Evolutionary conservation across 2,888 invertebrate genomes (phyloP).

Genomic region (Noctua janthe): DNA sequence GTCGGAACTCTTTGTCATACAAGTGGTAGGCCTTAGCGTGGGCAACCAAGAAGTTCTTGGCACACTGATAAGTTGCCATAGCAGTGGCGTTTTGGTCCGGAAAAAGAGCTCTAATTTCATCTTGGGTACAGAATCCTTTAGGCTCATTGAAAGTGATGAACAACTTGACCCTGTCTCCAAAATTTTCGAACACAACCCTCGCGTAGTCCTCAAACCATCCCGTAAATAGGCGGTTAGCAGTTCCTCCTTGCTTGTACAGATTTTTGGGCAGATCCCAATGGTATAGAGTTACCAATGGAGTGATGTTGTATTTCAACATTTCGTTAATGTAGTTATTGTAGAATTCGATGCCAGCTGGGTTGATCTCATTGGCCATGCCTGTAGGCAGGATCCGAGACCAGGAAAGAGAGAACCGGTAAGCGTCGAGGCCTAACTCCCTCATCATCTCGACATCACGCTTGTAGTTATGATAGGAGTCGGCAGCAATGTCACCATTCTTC

Average conservation of each 20-base stretch:
- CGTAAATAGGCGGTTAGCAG: conserved; percentile 79
- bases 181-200: conserved; percentile 79
- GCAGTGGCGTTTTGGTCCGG: background rate
- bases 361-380: conserved; percentile 87
- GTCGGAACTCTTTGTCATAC: conserved; percentile 78
- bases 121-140: conserved; percentile 71
- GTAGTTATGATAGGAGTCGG: conserved; percentile 91
- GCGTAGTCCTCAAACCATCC: conserved; percentile 88
- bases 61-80: conserved; percentile 79
- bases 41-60: conserved; percentile 86
- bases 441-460: conserved; percentile 88
- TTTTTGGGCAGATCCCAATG: conserved; percentile 89
- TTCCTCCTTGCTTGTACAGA: conserved; percentile 89
- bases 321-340: conserved; percentile 92
- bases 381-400: conserved; percentile 92
- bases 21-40: conserved; percentile 87
- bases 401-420: conserved; percentile 90
- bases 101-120: background rate
- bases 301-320: conserved; percentile 90
- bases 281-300: conserved; percentile 90
- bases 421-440: conserved; percentile 83
- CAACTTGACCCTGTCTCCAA: conserved; percentile 86
- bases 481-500: conserved; percentile 90
- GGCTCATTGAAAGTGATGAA: conserved; percentile 92
- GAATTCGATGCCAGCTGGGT: conserved; percentile 91